These are phyloP conservation scores for Drosophila bocki DNA, from an alignment of 1,140 invertebrate genomes.

Conservation along the genomic window DNA sequence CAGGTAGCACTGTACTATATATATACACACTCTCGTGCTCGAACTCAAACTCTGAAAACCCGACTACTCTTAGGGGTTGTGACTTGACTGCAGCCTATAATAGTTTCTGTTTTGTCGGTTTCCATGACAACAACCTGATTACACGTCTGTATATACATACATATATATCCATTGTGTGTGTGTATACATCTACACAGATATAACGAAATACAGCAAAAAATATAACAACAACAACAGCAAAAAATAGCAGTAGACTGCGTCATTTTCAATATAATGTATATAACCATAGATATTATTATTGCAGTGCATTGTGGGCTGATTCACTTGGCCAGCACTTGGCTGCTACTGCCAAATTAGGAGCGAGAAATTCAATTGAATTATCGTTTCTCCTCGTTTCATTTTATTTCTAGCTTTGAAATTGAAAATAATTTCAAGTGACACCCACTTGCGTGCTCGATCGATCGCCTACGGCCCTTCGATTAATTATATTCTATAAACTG, in stretches of 20 bases:
- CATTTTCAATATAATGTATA: conserved; percentile 30
- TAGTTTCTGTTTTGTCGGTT: conserved; percentile 65
- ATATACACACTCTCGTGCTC: not conserved
- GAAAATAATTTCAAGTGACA: conserved; percentile 61
- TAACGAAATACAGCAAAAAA: conserved; percentile 10
- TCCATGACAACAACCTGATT: conserved; percentile 71
- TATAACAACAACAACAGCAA: not conserved
- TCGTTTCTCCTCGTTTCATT: conserved; percentile 9
- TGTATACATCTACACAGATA: conserved; percentile 1
- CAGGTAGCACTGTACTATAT: conserved; percentile 47
- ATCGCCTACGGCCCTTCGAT: conserved; percentile 39
- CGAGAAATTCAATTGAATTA: conserved; percentile 78
- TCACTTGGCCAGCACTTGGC: conserved; percentile 50
- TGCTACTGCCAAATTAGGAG: conserved; percentile 66
- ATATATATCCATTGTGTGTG: conserved; percentile 7
- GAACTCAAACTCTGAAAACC: conserved; percentile 19
- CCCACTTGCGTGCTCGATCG: conserved; percentile 17
- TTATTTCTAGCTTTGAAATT: conserved; percentile 54
- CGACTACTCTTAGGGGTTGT: conserved; percentile 34
- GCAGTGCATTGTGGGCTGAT: conserved; percentile 68
- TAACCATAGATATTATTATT: conserved; percentile 41
- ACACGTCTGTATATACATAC: conserved; percentile 36
- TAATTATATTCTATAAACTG: conserved; percentile 41
- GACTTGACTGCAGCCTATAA: conserved; percentile 38
- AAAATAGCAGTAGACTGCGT: conserved; percentile 49